Percentiles rank a stretch among this genome's conserved stretches.
Conservation (phyloP, 2,797 vertebrate genomes). For the Cirrhinus molitorella region DNA sequence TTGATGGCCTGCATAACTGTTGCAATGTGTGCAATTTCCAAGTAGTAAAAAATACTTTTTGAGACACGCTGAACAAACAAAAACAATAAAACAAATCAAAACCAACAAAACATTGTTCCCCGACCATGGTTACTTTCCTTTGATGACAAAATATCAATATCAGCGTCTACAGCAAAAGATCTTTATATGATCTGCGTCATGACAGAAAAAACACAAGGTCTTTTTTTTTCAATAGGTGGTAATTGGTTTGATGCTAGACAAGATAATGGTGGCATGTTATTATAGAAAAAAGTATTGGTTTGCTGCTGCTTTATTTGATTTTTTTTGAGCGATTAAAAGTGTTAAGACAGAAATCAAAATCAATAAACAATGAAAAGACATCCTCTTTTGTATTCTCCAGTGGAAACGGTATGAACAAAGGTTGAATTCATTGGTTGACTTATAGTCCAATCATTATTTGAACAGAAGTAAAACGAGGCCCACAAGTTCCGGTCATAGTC, state of each 20-base stretch:
- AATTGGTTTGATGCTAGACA: not conserved
- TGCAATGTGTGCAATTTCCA: slow-evolving; percentile 20
- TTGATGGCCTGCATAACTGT: slow-evolving; percentile 6
- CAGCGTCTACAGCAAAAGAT: not conserved
- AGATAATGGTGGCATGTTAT: not conserved
- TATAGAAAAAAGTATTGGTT: slow-evolving; percentile 9
- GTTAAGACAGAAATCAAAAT: not conserved
- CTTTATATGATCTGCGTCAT: not conserved
- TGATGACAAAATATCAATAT: slow-evolving; percentile 28
- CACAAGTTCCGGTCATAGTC: not conserved
- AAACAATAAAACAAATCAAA: not conserved
- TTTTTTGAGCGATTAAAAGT: not conserved
- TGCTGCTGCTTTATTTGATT: not conserved
- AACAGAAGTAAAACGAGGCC: not conserved
- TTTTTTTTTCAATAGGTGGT: not conserved
- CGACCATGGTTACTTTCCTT: slow-evolving; percentile 8
- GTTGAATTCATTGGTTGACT: not conserved
- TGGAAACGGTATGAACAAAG: not conserved
- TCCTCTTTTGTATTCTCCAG: not conserved
- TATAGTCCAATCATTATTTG: not conserved
- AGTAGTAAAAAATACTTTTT: not conserved
- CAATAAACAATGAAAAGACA: not conserved
- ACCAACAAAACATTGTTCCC: not conserved
- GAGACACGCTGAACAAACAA: slow-evolving; percentile 20
- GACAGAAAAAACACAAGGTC: not conserved